phyloP scores from a whole-genome alignment of 1,140 invertebrate genomes.

The Dreissena rostriformis region DNA sequence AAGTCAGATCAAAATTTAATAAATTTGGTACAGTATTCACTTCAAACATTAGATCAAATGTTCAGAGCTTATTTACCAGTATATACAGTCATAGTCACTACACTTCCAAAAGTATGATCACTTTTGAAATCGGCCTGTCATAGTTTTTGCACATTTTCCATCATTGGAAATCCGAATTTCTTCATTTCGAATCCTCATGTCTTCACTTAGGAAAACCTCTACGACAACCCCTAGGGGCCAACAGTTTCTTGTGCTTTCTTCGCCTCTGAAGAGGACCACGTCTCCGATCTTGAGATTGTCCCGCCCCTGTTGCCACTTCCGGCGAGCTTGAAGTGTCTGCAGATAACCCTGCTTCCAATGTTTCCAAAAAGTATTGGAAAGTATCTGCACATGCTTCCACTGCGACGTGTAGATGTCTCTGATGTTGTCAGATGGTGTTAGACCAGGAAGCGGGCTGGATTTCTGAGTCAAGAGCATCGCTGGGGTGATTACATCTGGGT shows the following conservation, averaged over 20 bases:
- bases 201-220: slow-evolving; percentile 25
- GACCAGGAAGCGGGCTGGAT: not conserved
- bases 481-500: not conserved
- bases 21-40: too few species aligned
- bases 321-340: slow-evolving; percentile 2
- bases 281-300: not conserved
- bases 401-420: slow-evolving; percentile 21
- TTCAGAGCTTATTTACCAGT: too few species aligned
- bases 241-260: not conserved
- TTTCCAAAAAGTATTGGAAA: slow-evolving; percentile 15
- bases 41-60: too few species aligned
- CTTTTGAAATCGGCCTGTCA: too few species aligned
- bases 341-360: slow-evolving; percentile 9
- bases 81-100: too few species aligned
- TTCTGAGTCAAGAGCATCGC: slow-evolving; percentile 15
- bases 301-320: not conserved
- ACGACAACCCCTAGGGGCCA: slow-evolving; percentile 55
- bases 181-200: slow-evolving; percentile 31
- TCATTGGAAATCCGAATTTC: slow-evolving; percentile 6
- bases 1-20: too few species aligned
- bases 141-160: slow-evolving; percentile 13
- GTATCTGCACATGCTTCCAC: slow-evolving; percentile 14
- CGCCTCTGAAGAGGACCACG: slow-evolving; percentile 13
- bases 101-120: too few species aligned
- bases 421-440: not conserved